Percentiles rank a stretch among this genome's conserved stretches.
These are phyloP conservation scores for Tiaroga cobitis DNA, from an alignment of 2,797 vertebrate species.

Conservation along the genomic window DNA sequence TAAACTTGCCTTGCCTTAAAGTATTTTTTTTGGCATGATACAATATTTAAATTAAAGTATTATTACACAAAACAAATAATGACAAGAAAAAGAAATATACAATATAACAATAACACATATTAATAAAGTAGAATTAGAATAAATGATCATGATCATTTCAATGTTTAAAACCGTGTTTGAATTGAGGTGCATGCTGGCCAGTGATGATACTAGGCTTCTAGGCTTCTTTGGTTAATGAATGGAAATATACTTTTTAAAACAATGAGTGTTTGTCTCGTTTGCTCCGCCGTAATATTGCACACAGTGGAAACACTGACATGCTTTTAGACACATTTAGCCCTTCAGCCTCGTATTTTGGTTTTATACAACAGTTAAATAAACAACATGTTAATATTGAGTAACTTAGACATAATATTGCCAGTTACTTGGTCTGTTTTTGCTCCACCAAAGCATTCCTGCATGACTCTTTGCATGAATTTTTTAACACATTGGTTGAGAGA, in stretches of 20 bases:
- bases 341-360: too few species aligned
- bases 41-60: neutral
- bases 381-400: neutral
- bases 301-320: neutral
- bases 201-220: neutral
- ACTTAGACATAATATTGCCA: neutral
- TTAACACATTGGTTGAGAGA: neutral
- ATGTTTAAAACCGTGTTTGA: neutral
- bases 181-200: neutral
- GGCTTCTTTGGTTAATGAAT: neutral
- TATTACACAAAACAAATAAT: neutral
- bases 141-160: neutral
- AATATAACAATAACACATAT: neutral
- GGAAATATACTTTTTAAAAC: constrained; percentile 40
- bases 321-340: neutral
- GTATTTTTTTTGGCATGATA: neutral
- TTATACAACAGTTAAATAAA: neutral
- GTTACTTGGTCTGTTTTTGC: neutral
- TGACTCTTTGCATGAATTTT: neutral
- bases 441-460: neutral
- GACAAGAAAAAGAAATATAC: neutral
- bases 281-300: neutral
- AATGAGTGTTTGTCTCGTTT: constrained; percentile 48
- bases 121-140: neutral
- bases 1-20: neutral